Evolutionary conservation across 1,140 invertebrate genomes (phyloP).

Genomic region (Neocloeon triangulifer): DNA sequence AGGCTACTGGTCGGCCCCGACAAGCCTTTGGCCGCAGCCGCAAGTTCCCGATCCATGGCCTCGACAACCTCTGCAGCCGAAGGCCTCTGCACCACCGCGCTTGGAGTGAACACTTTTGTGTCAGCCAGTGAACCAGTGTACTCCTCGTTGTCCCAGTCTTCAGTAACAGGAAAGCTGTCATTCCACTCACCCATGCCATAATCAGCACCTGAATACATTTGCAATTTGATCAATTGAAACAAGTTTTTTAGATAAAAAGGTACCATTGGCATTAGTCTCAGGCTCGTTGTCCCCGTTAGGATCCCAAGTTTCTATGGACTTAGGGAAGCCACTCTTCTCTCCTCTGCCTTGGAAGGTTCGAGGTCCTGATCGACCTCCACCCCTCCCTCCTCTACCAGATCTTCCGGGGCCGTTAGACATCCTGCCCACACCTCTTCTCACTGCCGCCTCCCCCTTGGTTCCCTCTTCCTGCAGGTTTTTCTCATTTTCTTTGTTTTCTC

Average conservation of each 20-base stretch:
- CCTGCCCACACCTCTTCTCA: slow-evolving; percentile 13
- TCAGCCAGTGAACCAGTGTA: slow-evolving; percentile 81
- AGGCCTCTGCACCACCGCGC: slow-evolving; percentile 23
- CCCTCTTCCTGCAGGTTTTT: slow-evolving; percentile 24
- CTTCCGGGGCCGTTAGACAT: slow-evolving; percentile 16
- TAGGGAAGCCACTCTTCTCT: slow-evolving; percentile 12
- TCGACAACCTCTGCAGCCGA: no score
- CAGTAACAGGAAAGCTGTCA: slow-evolving; percentile 27
- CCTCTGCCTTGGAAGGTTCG: slow-evolving; percentile 24
- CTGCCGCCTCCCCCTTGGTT: no score
- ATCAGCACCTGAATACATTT: no score
- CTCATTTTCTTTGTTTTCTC: slow-evolving; percentile 36
- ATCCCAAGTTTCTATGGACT: slow-evolving; percentile 35
- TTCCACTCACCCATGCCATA: no score
- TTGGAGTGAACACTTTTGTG: slow-evolving; percentile 82
- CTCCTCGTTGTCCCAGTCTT: slow-evolving; percentile 89
- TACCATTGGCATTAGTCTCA: no score
- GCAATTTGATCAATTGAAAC: no score
- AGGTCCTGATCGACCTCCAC: slow-evolving; percentile 25
- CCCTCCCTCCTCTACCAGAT: slow-evolving; percentile 26
- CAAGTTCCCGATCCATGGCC: slow-evolving; percentile 12
- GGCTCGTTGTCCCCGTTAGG: slow-evolving; percentile 9
- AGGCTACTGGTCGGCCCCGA: slow-evolving; percentile 8
- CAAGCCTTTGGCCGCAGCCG: slow-evolving; percentile 13
- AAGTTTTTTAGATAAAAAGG: no score